Percentiles rank a stretch among this genome's conserved stretches.
phyloP scores from a whole-genome alignment of 2,113 vertebrate species.

The Turnix velox region DNA sequence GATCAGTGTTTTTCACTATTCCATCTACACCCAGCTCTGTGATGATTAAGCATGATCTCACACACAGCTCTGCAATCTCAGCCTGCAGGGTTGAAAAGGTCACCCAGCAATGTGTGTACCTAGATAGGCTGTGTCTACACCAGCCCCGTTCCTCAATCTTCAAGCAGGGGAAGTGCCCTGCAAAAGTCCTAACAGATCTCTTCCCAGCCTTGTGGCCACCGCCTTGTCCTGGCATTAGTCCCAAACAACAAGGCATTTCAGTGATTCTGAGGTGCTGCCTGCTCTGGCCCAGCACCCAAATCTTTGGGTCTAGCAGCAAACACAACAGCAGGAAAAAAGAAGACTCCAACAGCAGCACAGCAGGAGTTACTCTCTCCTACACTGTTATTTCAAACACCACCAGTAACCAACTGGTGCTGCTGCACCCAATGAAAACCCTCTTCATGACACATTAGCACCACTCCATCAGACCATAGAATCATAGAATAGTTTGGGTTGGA shows the following conservation, averaged over 20 bases:
- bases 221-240: neutral
- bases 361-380: neutral
- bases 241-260: neutral
- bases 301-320: neutral
- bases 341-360: neutral
- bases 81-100: slow-evolving; percentile 8
- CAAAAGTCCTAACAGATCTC: neutral
- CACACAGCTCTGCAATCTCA: neutral
- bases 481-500: no score
- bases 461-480: neutral
- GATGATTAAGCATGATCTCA: neutral
- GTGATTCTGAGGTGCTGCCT: neutral
- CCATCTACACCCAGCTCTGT: neutral
- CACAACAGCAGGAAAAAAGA: neutral
- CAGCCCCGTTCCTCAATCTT: neutral
- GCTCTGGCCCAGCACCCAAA: neutral
- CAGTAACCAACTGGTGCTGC: neutral
- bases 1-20: neutral
- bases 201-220: neutral
- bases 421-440: neutral
- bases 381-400: neutral
- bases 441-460: neutral
- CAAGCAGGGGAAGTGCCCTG: neutral
- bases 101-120: neutral
- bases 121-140: neutral